Evolutionary conservation across 2,113 vertebrate genomes (phyloP).

Genomic region (Kryptolebias marmoratus): DNA sequence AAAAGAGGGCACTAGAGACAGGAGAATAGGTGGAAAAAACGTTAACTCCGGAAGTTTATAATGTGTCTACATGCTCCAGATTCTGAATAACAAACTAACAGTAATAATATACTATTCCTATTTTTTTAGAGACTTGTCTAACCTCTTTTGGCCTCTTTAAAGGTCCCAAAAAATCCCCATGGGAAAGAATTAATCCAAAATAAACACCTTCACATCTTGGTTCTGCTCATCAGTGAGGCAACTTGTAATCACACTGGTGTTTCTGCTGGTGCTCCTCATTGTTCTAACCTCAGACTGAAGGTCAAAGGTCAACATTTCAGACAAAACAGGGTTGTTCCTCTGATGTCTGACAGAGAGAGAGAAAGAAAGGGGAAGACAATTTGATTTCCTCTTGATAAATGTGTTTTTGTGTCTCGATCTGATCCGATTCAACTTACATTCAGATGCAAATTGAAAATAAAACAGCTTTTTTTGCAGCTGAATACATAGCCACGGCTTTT

Average conservation of each 20-base stretch:
- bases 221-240: conserved; percentile 21
- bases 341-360: conserved; percentile 12
- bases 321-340: conserved; percentile 49
- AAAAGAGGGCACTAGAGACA: conserved; percentile 45
- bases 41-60: accelerated
- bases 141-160: not conserved
- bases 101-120: conserved; percentile 1
- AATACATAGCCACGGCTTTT: too few species aligned
- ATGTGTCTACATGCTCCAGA: accelerated
- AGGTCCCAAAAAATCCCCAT: conserved; percentile 3
- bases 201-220: conserved; percentile 29
- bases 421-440: too few species aligned
- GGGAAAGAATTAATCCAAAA: conserved; percentile 35
- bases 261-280: conserved; percentile 34
- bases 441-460: too few species aligned
- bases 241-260: conserved; percentile 9
- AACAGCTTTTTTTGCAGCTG: too few species aligned
- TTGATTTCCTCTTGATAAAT: too few species aligned
- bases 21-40: not conserved
- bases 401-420: too few species aligned
- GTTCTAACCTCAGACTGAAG: conserved; percentile 19
- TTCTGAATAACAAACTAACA: not conserved
- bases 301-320: conserved; percentile 41
- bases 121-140: conserved; percentile 13
- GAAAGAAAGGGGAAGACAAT: not conserved